Percentiles rank a stretch among this genome's conserved stretches.
Conservation (phyloP, 2,888 invertebrate genomes). For the Aromia moschata region DNA sequence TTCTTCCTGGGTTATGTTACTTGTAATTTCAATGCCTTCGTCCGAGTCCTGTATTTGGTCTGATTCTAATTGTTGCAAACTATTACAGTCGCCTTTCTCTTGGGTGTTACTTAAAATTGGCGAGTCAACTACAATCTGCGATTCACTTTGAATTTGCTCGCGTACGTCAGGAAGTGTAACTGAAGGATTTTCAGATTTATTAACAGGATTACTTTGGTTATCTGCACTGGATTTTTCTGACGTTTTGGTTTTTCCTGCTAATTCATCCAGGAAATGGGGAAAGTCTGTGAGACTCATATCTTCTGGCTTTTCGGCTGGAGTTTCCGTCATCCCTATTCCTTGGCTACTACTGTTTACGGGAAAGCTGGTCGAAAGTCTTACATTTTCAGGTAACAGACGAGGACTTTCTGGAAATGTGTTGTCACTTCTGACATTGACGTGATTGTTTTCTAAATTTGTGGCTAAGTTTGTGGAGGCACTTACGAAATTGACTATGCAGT, state of each 20-base stretch:
- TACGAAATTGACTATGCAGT: conserved; percentile 20
- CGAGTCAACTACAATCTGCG: neutral
- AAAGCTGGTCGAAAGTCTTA: neutral
- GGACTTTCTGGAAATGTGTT: neutral
- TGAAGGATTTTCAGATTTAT: neutral
- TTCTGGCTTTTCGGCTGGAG: neutral
- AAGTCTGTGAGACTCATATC: neutral
- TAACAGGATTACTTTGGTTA: neutral
- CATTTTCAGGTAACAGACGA: neutral
- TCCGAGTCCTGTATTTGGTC: neutral
- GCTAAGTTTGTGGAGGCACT: conserved; percentile 14
- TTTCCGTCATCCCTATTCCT: neutral
- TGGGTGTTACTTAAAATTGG: neutral
- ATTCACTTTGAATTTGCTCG: neutral
- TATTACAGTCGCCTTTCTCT: neutral
- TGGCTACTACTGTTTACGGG: neutral
- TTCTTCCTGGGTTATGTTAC: neutral
- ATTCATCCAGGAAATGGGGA: neutral
- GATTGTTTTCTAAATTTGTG: conserved; percentile 8
- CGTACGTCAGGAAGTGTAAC: neutral
- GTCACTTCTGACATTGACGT: neutral
- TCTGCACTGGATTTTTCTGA: neutral
- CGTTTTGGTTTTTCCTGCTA: neutral
- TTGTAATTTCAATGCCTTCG: neutral
- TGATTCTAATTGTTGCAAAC: neutral